Base-by-base conservation (phyloP, 2,888 invertebrate species). In the Aphelenchoides bicaudatus region DNA sequence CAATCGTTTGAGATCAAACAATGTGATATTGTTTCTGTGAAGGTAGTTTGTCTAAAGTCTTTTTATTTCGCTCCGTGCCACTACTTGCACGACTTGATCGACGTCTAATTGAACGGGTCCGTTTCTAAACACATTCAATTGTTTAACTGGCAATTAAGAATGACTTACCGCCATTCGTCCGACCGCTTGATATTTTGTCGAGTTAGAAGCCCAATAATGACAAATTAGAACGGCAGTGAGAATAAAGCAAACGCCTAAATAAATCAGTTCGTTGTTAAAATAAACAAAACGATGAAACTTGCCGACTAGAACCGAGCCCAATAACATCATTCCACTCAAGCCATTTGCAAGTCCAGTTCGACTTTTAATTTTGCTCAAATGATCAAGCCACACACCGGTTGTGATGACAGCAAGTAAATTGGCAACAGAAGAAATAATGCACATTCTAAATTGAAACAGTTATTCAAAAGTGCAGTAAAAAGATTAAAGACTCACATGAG, bases 181-280 rank as follows among this genome's bases (percentile, higher is more conserved):
- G 38, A 75, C 74, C 5, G 75, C 68, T 49, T 75, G 75, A 58
- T 75, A 75, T 46, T 70, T 71, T 19, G 72, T 64, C 0, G 73
- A 73, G 38, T 75, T 70, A 19, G 74, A 73, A 38, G 72, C 73
- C 75, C 75, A 75, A 56, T 75, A 75, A 54, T 75, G 74, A 47
- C 75, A 75, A 56, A 75, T 75, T 63, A 75, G 68, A 27, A 75
- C 75, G 3, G 75, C 72, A 2, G 73, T 75, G 38, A 75, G 59
- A 31, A 75, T 75, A 63, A 75, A 75, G 58, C 75, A 75, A 0
- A 75, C 75, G 19, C 74, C 72, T 66, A 5, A 38, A 16, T 6
- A 48, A 48, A 27, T 4, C 16, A 10, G 19, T 23, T 16, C 10
- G 27, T 25, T 5, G 19, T 16, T 13, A 13, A 49, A 3, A 34